Conservation (phyloP, 2,888 invertebrate genomes). For the Yponomeuta malinellus region DNA sequence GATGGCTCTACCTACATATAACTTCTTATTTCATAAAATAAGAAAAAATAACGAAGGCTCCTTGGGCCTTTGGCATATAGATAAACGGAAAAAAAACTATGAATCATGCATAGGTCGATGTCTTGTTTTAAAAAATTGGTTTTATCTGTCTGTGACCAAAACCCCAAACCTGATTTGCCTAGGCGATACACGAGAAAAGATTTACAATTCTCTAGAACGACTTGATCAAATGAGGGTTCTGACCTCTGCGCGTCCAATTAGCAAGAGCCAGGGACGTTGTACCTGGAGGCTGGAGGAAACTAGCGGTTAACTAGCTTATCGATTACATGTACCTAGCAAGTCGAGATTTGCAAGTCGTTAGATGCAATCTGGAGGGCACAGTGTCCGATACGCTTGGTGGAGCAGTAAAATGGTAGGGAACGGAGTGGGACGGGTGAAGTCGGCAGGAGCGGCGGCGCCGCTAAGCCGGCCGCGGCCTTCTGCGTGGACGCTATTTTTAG, state of each 20-base stretch:
- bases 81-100: neutral
- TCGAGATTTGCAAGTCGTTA: slow-evolving; percentile 15
- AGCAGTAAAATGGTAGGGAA: slow-evolving; percentile 62
- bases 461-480: slow-evolving; percentile 35
- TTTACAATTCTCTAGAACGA: neutral
- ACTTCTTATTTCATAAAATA: neutral
- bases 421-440: slow-evolving; percentile 11
- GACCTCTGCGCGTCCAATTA: slow-evolving; percentile 6
- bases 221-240: neutral
- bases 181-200: neutral
- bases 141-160: slow-evolving; percentile 1
- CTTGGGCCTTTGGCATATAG: neutral
- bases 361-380: slow-evolving; percentile 14
- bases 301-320: slow-evolving; percentile 10
- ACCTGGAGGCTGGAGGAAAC: neutral
- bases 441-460: slow-evolving; percentile 11
- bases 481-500: slow-evolving; percentile 67
- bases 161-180: neutral
- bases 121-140: neutral
- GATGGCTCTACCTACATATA: neutral
- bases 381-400: slow-evolving; percentile 47
- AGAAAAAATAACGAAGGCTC: neutral
- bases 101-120: neutral
- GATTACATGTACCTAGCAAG: neutral
- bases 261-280: neutral